Evolutionary conservation across 2,888 invertebrate genomes (phyloP).

Genomic region (Anoplius nigerrimus): DNA sequence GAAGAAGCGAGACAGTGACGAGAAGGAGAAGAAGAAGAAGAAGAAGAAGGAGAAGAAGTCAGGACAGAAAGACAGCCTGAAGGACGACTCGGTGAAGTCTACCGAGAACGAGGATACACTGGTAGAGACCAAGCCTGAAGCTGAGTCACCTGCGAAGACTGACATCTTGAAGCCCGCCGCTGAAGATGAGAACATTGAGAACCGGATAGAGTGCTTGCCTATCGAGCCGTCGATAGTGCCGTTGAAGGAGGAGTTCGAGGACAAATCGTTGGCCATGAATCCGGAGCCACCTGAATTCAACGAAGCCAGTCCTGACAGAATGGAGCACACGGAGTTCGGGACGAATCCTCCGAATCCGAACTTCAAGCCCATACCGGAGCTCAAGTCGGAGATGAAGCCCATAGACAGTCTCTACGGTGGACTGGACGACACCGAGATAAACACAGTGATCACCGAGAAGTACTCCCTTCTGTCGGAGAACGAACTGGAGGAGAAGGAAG

Average conservation of each 20-base stretch:
- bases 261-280: conserved; percentile 69
- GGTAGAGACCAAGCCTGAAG: conserved; percentile 57
- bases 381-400: conserved; percentile 62
- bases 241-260: conserved; percentile 63
- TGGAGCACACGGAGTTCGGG: conserved; percentile 59
- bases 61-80: conserved; percentile 65
- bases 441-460: conserved; percentile 63
- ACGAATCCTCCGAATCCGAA: conserved; percentile 71
- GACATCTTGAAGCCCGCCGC: conserved; percentile 47
- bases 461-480: conserved; percentile 60
- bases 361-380: conserved; percentile 69
- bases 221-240: conserved; percentile 37
- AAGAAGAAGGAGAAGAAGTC: conserved; percentile 70
- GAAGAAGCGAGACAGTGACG: conserved; percentile 77
- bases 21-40: conserved; percentile 78
- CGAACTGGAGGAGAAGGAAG: conserved; percentile 48
- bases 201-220: conserved; percentile 43
- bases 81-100: conserved; percentile 45
- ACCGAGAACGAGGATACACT: conserved; percentile 58
- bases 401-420: conserved; percentile 72
- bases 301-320: conserved; percentile 44
- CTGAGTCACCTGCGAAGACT: conserved; percentile 46
- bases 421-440: conserved; percentile 69
- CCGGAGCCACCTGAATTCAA: conserved; percentile 68
- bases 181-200: conserved; percentile 40